phyloP scores from a whole-genome alignment of 2,888 invertebrate species.

The Tholera decimalis region DNA sequence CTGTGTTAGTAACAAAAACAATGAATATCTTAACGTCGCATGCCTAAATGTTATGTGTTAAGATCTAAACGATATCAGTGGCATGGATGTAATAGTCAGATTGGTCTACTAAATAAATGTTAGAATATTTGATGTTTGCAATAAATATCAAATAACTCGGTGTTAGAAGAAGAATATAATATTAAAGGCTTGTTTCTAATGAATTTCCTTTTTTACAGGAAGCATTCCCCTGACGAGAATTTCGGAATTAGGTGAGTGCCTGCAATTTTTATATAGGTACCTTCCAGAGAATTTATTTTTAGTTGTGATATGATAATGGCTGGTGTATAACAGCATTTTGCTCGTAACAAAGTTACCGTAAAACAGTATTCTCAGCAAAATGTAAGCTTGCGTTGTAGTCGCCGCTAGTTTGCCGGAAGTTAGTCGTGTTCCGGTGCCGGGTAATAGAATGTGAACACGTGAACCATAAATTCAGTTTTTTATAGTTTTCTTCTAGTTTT shows the following conservation, averaged over 20 bases:
- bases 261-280: not conserved
- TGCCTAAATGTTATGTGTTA: constrained; percentile 60
- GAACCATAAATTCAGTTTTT: constrained; percentile 19
- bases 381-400: constrained; percentile 31
- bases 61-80: constrained; percentile 26
- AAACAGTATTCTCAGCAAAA: constrained; percentile 32
- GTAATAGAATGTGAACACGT: constrained; percentile 20
- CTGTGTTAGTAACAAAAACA: constrained; percentile 40
- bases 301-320: not conserved
- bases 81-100: constrained; percentile 51
- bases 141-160: constrained; percentile 18
- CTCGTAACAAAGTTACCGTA: constrained; percentile 50
- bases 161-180: constrained; percentile 9
- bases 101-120: constrained; percentile 38
- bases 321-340: constrained; percentile 40
- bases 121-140: constrained; percentile 50
- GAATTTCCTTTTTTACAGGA: constrained; percentile 78
- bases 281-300: constrained; percentile 3
- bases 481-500: not conserved
- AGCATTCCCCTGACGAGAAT: constrained; percentile 91
- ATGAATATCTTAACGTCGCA: constrained; percentile 61
- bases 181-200: constrained; percentile 19
- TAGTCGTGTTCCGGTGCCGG: constrained; percentile 19
- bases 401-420: constrained; percentile 52
- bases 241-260: constrained; percentile 90